These are phyloP conservation scores for Arenicola marina DNA, from an alignment of 2,888 invertebrate genomes.

Conservation along the genomic window DNA sequence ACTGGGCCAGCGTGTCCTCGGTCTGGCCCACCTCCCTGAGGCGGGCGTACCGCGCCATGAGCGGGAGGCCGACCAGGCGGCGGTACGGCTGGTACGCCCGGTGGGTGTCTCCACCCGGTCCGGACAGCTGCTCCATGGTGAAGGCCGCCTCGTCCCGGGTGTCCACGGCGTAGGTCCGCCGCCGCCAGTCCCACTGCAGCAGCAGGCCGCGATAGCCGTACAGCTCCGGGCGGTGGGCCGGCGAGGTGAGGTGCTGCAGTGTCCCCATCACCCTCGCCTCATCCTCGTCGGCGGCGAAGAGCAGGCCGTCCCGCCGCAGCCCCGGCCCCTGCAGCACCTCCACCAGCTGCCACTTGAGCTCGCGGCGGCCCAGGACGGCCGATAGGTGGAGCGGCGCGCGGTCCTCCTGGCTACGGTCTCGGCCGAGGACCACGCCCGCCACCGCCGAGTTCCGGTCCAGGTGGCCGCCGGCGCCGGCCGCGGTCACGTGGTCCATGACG, in stretches of 20 bases:
- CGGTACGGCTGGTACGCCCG: constrained; percentile 23
- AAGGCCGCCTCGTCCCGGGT: constrained; percentile 14
- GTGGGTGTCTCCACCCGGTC: constrained; percentile 18
- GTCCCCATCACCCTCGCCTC: neutral
- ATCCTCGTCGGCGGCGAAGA: neutral
- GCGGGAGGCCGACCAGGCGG: constrained; percentile 11
- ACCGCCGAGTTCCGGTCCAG: constrained; percentile 17
- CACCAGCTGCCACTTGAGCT: constrained; percentile 33
- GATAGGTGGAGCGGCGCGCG: constrained; percentile 19
- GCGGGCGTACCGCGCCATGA: constrained; percentile 5
- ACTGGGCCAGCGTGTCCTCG: constrained; percentile 7
- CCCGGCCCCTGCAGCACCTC: constrained; percentile 32
- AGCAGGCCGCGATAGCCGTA: constrained; percentile 34
- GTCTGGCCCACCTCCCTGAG: neutral
- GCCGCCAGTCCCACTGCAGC: constrained; percentile 30
- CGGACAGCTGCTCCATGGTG: constrained; percentile 2
- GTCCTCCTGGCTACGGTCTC: neutral
- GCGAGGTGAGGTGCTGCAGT: constrained; percentile 13
- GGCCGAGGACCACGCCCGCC: constrained; percentile 22
- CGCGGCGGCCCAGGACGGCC: constrained; percentile 30
- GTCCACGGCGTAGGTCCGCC: constrained; percentile 7
- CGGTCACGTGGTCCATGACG: constrained; percentile 24
- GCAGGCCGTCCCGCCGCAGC: constrained; percentile 25
- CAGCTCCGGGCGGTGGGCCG: constrained; percentile 10
- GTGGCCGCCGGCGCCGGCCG: neutral